These are phyloP conservation scores for Zaprionus africanus DNA, from an alignment of 1,140 invertebrate genomes.

Conservation along the genomic window DNA sequence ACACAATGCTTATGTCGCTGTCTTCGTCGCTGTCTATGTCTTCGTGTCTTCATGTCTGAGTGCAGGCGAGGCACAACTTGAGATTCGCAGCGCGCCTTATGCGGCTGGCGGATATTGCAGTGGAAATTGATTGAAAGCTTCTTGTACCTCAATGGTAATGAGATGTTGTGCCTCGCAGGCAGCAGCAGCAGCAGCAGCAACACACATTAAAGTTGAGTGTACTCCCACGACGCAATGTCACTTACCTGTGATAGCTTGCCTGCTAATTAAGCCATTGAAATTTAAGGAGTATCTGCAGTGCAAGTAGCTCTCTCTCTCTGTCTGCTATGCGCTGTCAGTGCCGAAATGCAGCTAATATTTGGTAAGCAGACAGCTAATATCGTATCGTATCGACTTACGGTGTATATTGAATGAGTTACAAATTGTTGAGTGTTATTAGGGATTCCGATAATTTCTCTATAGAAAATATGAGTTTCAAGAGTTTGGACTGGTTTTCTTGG, in stretches of 20 bases:
- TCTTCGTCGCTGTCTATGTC: neutral
- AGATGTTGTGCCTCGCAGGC: constrained; percentile 59
- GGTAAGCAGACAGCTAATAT: no score
- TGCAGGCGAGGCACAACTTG: constrained; percentile 49
- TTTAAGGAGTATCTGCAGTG: neutral
- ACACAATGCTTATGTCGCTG: constrained; percentile 19
- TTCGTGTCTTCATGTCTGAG: constrained; percentile 29
- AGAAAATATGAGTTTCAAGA: no score
- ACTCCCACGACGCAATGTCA: constrained; percentile 6
- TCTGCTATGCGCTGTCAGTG: no score
- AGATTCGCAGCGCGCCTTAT: constrained; percentile 53
- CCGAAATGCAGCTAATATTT: no score
- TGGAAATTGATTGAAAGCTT: constrained; percentile 82
- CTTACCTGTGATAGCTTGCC: constrained; percentile 13
- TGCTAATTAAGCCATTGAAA: constrained; percentile 1
- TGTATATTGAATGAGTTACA: no score
- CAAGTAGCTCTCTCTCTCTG: no score
- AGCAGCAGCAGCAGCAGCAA: constrained; percentile 1
- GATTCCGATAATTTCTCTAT: no score
- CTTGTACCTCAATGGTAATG: constrained; percentile 74
- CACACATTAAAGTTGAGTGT: constrained; percentile 22
- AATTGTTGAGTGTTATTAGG: no score
- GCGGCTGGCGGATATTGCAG: constrained; percentile 69
- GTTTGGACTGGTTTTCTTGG: no score
- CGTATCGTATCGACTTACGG: no score